phyloP scores from a whole-genome alignment of 2,113 vertebrate species.

The Sigmodon hispidus region DNA sequence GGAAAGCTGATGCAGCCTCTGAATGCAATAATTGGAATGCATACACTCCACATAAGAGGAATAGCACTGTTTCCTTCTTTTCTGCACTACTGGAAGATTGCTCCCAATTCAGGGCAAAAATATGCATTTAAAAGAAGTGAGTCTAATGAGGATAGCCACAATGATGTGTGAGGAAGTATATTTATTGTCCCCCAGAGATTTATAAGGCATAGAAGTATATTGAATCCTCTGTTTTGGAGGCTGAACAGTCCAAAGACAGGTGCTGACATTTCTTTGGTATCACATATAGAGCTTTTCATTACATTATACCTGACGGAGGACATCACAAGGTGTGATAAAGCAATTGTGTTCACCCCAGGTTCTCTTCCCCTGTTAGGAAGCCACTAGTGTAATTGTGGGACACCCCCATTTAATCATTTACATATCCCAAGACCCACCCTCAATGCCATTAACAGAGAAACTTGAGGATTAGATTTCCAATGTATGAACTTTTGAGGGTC shows the following conservation, averaged over 20 bases:
- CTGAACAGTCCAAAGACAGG: not conserved
- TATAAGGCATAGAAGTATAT: not conserved
- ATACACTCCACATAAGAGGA: not conserved
- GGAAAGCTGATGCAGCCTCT: constrained; percentile 28
- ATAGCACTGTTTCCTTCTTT: not conserved
- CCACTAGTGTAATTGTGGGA: not conserved
- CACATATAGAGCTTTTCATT: too few species aligned
- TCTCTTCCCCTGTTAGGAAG: not conserved
- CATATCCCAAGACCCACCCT: not conserved
- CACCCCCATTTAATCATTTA: not conserved
- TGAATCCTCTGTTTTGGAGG: not conserved
- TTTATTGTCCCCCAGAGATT: not conserved
- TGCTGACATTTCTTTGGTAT: not conserved
- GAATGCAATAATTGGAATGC: not conserved
- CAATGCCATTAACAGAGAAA: not conserved
- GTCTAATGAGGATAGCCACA: not conserved
- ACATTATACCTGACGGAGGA: not conserved
- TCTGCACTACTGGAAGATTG: not conserved
- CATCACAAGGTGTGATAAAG: not conserved
- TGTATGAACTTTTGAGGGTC: not conserved
- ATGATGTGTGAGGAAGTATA: not conserved
- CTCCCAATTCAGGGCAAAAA: not conserved
- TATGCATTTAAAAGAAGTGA: not conserved
- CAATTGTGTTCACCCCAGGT: not conserved
- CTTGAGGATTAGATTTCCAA: not conserved